phyloP scores from a whole-genome alignment of 2,113 vertebrate genomes.

The Polypterus bichir region DNA sequence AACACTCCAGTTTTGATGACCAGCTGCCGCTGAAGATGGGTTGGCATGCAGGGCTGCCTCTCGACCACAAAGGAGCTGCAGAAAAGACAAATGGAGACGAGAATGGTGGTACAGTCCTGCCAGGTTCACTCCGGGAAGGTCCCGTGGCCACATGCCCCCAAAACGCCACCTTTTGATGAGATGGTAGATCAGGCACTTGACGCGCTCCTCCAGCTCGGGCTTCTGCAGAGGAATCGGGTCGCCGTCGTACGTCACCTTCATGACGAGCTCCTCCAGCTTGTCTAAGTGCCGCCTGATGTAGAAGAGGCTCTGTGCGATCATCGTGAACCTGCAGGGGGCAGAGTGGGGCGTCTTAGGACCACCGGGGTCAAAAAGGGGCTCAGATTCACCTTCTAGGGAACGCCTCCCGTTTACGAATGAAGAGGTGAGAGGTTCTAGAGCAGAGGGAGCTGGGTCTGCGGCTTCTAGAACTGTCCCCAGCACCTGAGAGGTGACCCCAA shows the following conservation, averaged over 20 bases:
- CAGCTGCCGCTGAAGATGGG: constrained; percentile 84
- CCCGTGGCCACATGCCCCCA: no score
- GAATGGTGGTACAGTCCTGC: no score
- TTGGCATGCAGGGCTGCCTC: constrained; percentile 93
- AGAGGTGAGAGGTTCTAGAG: no score
- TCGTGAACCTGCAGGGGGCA: constrained; percentile 59
- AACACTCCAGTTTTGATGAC: constrained; percentile 92
- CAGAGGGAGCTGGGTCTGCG: no score
- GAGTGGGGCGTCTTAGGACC: background rate
- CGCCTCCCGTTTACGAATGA: no score
- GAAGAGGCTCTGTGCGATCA: constrained; percentile 86
- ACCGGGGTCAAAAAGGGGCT: background rate
- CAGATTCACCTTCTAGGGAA: no score
- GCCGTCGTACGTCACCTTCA: constrained; percentile 83
- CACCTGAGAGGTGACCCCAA: no score
- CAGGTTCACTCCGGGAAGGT: no score
- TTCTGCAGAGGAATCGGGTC: constrained; percentile 82
- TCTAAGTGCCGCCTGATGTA: constrained; percentile 85
- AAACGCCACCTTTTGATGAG: constrained; percentile 74
- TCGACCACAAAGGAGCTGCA: constrained; percentile 87
- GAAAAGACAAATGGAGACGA: constrained; percentile 20
- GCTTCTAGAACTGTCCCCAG: no score
- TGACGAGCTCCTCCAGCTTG: constrained; percentile 78
- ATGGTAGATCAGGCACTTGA: constrained; percentile 76
- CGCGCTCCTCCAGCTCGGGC: constrained; percentile 71